Conservation (phyloP, 2,888 invertebrate species). For the Sphaerophoria taeniata region DNA sequence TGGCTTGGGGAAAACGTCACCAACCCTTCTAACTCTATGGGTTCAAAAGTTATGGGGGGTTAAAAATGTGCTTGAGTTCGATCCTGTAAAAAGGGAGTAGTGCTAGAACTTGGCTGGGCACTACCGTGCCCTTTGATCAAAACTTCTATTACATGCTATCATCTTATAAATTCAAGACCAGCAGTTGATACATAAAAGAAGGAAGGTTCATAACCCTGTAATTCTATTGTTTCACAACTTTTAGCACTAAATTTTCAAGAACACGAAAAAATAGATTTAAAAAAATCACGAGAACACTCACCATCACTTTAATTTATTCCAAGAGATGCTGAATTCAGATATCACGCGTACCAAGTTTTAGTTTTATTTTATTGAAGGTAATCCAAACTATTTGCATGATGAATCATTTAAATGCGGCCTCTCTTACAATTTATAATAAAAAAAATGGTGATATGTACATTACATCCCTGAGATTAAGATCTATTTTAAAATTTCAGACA, state of each 20-base stretch:
- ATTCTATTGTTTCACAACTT: constrained; percentile 55
- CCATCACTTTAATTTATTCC: constrained; percentile 23
- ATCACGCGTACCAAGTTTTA: not conserved
- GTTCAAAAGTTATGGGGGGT: no score
- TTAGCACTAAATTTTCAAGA: constrained; percentile 29
- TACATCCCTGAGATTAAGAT: constrained; percentile 37
- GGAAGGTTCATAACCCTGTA: constrained; percentile 58
- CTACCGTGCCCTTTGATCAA: no score
- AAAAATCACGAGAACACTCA: constrained; percentile 48
- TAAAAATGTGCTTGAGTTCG: no score
- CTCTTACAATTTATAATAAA: constrained; percentile 39
- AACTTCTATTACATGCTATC: constrained; percentile 27
- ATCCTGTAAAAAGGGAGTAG: no score
- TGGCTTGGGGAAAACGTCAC: no score
- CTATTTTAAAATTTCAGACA: constrained; percentile 48
- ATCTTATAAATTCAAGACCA: constrained; percentile 38
- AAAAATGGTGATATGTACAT: no score
- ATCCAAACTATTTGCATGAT: constrained; percentile 61
- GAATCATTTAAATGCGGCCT: constrained; percentile 54
- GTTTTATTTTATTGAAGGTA: constrained; percentile 36
- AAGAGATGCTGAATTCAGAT: constrained; percentile 27
- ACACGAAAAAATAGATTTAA: not conserved
- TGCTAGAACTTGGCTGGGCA: no score
- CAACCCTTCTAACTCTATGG: no score
- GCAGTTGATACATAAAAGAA: not conserved